A percentile compares a stretch with the other conserved stretches of the same genome.
Conservation (phyloP, 2,113 vertebrate species). For the Trachemys scripta region DNA sequence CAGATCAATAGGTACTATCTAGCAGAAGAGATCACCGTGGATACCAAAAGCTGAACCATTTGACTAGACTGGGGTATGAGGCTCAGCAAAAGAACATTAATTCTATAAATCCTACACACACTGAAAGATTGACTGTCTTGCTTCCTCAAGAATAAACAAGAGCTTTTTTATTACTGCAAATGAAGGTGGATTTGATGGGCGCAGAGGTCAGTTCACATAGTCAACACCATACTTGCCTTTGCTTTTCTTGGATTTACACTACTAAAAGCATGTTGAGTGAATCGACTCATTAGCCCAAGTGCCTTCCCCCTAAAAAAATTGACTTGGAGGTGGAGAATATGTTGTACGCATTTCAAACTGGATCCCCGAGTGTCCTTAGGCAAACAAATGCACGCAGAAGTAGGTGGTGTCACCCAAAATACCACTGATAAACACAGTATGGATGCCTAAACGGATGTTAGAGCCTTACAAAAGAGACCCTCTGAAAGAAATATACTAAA, state of each 20-base stretch:
- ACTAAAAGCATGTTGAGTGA: conserved; percentile 14
- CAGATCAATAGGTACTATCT: neutral
- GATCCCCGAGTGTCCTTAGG: neutral
- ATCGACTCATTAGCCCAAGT: conserved; percentile 33
- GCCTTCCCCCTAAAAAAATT: conserved; percentile 5
- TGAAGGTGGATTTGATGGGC: conserved; percentile 31
- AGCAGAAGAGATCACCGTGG: neutral
- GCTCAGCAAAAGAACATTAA: conserved; percentile 48
- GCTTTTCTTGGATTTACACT: neutral
- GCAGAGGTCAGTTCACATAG: conserved; percentile 30
- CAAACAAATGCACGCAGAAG: neutral
- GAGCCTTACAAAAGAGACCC: accelerated
- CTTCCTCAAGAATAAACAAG: conserved; percentile 40
- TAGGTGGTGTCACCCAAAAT: neutral
- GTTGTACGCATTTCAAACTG: conserved; percentile 37
- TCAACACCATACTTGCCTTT: accelerated
- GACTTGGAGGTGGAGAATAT: conserved; percentile 15
- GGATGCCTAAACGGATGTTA: neutral
- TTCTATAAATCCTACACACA: conserved; percentile 28
- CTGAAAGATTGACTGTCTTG: neutral
- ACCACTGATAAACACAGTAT: accelerated
- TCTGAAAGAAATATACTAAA: neutral
- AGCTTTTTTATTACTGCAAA: conserved; percentile 13
- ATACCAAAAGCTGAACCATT: neutral
- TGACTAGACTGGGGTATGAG: neutral